phyloP scores from a whole-genome alignment of 2,888 invertebrate genomes.

The Pseudanteris insignis region DNA sequence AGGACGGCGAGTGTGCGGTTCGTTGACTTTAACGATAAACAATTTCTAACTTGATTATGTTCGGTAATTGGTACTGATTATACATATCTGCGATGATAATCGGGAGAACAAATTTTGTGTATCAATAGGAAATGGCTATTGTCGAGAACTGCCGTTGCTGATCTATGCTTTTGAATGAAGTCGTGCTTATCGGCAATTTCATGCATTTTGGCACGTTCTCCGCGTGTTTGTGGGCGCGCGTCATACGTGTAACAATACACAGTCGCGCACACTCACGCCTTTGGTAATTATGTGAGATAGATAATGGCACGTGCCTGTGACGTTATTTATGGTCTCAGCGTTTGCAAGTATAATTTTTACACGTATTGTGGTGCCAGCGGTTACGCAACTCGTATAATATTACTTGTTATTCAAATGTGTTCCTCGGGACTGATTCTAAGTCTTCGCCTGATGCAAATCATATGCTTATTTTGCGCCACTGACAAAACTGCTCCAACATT shows the following conservation, averaged over 20 bases:
- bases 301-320: conserved; percentile 59
- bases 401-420: conserved; percentile 58
- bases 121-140: conserved; percentile 44
- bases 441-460: conserved; percentile 35
- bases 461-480: conserved; percentile 23
- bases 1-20: too few relatives aligned
- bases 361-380: conserved; percentile 50
- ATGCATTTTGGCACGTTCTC: conserved; percentile 44
- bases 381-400: conserved; percentile 55
- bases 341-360: conserved; percentile 62
- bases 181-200: conserved; percentile 45
- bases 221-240: conserved; percentile 27
- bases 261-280: conserved; percentile 11
- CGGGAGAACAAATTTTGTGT: conserved; percentile 40
- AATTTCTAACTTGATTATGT: conserved; percentile 31
- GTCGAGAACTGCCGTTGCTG: conserved; percentile 34
- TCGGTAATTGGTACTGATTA: conserved; percentile 40
- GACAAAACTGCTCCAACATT: conserved; percentile 26
- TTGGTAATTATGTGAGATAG: conserved; percentile 49
- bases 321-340: conserved; percentile 56
- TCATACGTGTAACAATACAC: conserved; percentile 17
- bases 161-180: conserved; percentile 41
- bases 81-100: conserved; percentile 41
- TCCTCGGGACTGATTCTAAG: conserved; percentile 47
- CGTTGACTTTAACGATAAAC: conserved; percentile 19